Conservation (phyloP, 2,113 vertebrate genomes). For the Macaca fascicularis region T2T-MFA8v1.1 NC_088375.1:208843501-208844000, state of each 20-base stretch:
- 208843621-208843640: not conserved
- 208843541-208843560: not conserved
- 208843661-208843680: not conserved
- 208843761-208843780: not conserved
- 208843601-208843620: not conserved
- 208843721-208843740: not conserved
- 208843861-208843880: too few species aligned
- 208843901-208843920: too few species aligned
- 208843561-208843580: not conserved
- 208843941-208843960: too few species aligned
- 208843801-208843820: not conserved
- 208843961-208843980: too few species aligned
- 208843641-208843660: not conserved
- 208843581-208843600: not conserved
- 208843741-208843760: not conserved
- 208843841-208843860: too few species aligned
- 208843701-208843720: rapidly evolving
- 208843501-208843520: too few species aligned
- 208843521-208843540: too few species aligned
- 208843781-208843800: not conserved
- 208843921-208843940: too few species aligned
- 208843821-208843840: too few species aligned
- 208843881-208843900: too few species aligned
- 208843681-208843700: not conserved
- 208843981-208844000: too few species aligned